Evolutionary conservation across 2,888 invertebrate genomes (phyloP), one percentile per base, ranked within the genome.

Genomic region (Drosophila glabriapex): DNA sequence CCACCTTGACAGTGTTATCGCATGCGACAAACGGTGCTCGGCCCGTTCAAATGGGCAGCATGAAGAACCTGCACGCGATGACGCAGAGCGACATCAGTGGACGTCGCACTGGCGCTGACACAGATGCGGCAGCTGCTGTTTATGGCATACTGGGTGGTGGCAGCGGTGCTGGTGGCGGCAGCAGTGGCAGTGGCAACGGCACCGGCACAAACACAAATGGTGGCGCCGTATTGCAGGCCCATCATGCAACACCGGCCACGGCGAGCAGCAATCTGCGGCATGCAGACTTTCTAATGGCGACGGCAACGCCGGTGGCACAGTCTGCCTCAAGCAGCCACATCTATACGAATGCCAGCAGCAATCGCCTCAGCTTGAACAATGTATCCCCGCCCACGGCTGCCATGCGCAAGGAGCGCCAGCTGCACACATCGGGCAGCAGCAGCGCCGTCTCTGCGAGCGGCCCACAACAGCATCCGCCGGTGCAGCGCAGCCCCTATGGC

Each of bases 71-170:
- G 62, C 93, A 92, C 80, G 91, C 92, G 50, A 91, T 93, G 91
- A 92, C 93, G 46, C 93, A 93, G 70, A 93, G 90, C 83, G 93
- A 93, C 61, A 90, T 93, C 31, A 91, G 90, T 62, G 89, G 90
- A 56, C 78, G 91, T 43, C 92, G 93, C 5, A 88, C 88, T 41
- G 86, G 84, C 12, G 62, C 85, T 22, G 65, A 41, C n/a, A 67
- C 83, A 2, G 77, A 80, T 68, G 78, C 76, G 14, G 77, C 83
- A 10, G 78, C 80, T 9, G 80, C 76, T 14, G 80, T 82, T 33
- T 90, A 89, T 85, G 89, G 89, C n/a, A 87, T 85, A 50, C 68
- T 91, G 52, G 85, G 56, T 4, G 56, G 43, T 6, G 41, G 56
- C 6, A 28, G 29, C 5, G 58, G 16, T 0, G n/a, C 29, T 0